These are phyloP conservation scores for Leucosticte australis DNA, from an alignment of 2,113 vertebrate species.

Conservation along the genomic window DNA sequence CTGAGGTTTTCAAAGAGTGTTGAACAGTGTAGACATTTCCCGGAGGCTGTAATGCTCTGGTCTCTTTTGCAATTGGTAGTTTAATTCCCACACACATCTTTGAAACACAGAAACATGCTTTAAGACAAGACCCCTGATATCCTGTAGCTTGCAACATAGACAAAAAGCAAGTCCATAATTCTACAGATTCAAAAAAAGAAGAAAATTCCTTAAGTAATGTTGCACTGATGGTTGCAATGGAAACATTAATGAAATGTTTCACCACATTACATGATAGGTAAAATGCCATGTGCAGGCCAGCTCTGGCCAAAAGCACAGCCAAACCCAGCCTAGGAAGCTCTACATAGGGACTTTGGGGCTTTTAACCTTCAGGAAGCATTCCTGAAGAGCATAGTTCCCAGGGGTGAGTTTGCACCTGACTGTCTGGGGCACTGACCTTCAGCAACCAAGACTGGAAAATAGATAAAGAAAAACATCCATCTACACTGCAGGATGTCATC, in stretches of 20 bases:
- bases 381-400: background rate
- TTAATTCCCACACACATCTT: fast-evolving
- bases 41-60: fast-evolving
- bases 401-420: background rate
- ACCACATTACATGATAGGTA: fast-evolving
- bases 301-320: background rate
- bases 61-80: background rate
- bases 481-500: background rate
- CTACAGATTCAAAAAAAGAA: background rate
- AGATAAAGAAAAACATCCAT: background rate
- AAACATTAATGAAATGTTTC: background rate
- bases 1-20: background rate
- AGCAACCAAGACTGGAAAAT: background rate
- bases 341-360: fast-evolving
- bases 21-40: fast-evolving
- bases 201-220: background rate
- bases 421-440: background rate
- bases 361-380: background rate
- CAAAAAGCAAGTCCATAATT: background rate
- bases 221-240: fast-evolving
- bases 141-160: background rate
- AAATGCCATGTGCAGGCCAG: background rate
- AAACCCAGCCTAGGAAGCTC: background rate
- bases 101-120: background rate
- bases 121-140: background rate